Percentiles rank a stretch among this genome's conserved stretches.
Evolutionary conservation across 1,140 invertebrate genomes (phyloP).

Genomic region (Drosophila triauraria): DNA sequence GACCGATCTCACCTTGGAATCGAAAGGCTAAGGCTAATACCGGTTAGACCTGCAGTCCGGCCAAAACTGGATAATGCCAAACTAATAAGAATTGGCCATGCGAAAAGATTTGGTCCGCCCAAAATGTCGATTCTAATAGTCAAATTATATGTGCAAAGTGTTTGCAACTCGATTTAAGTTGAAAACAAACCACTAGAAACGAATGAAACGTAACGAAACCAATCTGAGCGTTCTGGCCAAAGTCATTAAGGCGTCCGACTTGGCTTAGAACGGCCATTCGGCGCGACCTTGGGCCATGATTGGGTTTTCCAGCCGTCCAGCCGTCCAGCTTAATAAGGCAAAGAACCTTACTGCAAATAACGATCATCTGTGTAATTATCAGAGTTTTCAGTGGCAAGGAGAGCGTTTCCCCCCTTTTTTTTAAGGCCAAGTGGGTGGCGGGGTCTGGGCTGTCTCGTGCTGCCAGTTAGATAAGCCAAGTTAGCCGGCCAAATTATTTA

Average conservation of each 20-base stretch:
- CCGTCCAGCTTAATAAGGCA: slow-evolving; percentile 70
- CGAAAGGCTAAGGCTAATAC: slow-evolving; percentile 57
- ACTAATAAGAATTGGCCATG: slow-evolving; percentile 35
- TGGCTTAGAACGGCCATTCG: slow-evolving; percentile 70
- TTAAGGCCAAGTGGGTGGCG: slow-evolving; percentile 6
- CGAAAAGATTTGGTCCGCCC: slow-evolving; percentile 27
- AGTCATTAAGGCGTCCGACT: slow-evolving; percentile 69
- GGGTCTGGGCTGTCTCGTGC: neutral
- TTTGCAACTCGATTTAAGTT: slow-evolving; percentile 38
- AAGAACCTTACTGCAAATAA: slow-evolving; percentile 68
- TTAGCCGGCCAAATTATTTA: slow-evolving; percentile 54
- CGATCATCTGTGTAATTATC: slow-evolving; percentile 59
- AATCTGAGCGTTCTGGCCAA: slow-evolving; percentile 72
- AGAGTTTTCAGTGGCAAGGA: slow-evolving; percentile 15
- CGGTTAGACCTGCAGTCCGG: slow-evolving; percentile 27
- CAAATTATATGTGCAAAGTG: slow-evolving; percentile 38
- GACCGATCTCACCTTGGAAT: slow-evolving; percentile 35
- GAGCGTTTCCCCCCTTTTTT: slow-evolving; percentile 18
- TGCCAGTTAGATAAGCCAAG: slow-evolving; percentile 63
- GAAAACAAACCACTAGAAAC: slow-evolving; percentile 20
- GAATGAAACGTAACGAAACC: slow-evolving; percentile 51
- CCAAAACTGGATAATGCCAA: slow-evolving; percentile 37
- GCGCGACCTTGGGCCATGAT: slow-evolving; percentile 73
- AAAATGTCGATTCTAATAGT: slow-evolving; percentile 36
- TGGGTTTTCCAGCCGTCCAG: slow-evolving; percentile 50